Base-by-base conservation (phyloP, 2,113 vertebrate species). In the Chamaetylas fuelleborni region DNA sequence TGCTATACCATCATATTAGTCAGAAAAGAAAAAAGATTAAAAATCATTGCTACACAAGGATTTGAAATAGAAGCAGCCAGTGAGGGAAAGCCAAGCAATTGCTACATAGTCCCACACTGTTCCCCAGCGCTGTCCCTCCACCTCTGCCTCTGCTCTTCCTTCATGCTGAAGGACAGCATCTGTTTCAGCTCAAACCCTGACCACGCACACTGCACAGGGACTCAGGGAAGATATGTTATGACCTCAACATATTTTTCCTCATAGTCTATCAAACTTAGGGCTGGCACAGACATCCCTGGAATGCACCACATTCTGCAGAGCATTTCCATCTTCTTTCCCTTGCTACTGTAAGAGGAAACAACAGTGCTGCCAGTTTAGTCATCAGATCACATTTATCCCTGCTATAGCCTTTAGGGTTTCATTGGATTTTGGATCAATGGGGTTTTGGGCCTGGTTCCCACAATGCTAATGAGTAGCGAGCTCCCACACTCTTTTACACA, bases 31-130 rank as follows among this genome's bases (percentile, higher is more conserved):
- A 26, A 25, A 36, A 14, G 4, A 3, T 7, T 13, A 19, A 79
- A 47, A 40, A 26, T 31, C 29, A 42, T 6, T 38, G 40, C 58
- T 82, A 26, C 23, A 48, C 9, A 65, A 54, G 16, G 60, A 48
- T 3, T 53, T 18, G 70, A 79, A 91, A 57, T 3, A 64, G 65
- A 84, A 81, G 40, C 13, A 72, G 20, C 2, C n/a, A 61, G 34
- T 6, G 28, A 74, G 43, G 13, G 82, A 80, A 82, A 40, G 43
- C 24, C 57, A 51, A 60, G 65, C 34, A 69, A 38, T 24, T 56
- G 40, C 48, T 64, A 14, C 0, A 2, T 2, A 43, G 26, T 12
- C 4, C 0, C 48, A 65, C 2, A 1, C 1, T 34, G 8, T 5
- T 7, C 7, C 29, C 47, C 2, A 5, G 36, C 0, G 0, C 16